phyloP scores from a whole-genome alignment of 2,113 vertebrate genomes.

The Tinamus guttatus region DNA sequence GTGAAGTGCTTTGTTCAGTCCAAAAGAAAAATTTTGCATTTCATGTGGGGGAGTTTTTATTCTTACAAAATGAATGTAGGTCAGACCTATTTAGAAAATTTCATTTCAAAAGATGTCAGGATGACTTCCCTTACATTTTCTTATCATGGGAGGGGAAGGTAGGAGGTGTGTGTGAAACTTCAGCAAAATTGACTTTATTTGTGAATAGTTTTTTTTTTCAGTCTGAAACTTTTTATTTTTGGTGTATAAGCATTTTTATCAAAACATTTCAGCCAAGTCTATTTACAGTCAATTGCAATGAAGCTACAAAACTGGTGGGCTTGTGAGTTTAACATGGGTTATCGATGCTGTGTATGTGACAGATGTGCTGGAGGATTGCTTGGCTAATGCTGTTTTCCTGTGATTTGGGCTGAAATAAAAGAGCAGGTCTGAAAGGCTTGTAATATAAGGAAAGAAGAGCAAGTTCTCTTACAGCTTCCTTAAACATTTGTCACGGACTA shows the following conservation, averaged over 20 bases:
- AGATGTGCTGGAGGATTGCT: not conserved
- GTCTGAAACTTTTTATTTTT: not conserved
- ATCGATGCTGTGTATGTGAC: not conserved
- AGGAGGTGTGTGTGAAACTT: not conserved
- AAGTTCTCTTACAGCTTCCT: not conserved
- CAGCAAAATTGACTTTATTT: not conserved
- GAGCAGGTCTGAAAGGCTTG: not conserved
- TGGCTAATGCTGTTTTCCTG: not conserved
- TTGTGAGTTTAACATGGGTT: not conserved
- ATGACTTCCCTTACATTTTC: not conserved
- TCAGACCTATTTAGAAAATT: slow-evolving; percentile 26
- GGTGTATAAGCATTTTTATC: not conserved
- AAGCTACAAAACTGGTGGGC: not conserved
- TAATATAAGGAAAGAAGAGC: not conserved
- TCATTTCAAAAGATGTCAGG: slow-evolving; percentile 8
- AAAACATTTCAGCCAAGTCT: not conserved
- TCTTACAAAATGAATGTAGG: not conserved
- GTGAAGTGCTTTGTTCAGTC: not conserved
- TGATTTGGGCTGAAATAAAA: not conserved
- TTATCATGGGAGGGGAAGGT: not conserved
- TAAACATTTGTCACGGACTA: not conserved
- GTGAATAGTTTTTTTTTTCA: not conserved
- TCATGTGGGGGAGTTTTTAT: not conserved
- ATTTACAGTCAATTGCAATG: not conserved
- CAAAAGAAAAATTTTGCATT: slow-evolving; percentile 52